Evolutionary conservation across 2,888 invertebrate species (phyloP).

Genomic region (Volucella bombylans): DNA sequence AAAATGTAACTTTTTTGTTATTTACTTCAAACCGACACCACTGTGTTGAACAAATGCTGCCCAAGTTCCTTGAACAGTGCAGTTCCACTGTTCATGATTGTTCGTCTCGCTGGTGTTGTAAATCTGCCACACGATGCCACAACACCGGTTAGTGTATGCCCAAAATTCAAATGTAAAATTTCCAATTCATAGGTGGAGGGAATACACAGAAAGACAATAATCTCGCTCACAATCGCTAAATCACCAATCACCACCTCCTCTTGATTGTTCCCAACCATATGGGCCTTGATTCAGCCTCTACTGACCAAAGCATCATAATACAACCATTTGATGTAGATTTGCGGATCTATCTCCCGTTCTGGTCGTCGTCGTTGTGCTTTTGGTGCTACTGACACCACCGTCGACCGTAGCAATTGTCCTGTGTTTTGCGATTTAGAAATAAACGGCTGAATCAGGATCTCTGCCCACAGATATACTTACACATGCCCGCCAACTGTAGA

Average conservation of each 20-base stretch:
- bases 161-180: conserved; percentile 60
- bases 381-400: conserved; percentile 1
- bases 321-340: conserved; percentile 74
- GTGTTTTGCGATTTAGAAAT: conserved; percentile 62
- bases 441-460: conserved; percentile 47
- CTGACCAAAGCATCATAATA: conserved; percentile 68
- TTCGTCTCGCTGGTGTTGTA: conserved; percentile 63
- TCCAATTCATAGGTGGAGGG: conserved; percentile 22
- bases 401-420: conserved; percentile 55
- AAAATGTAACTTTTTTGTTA: no score
- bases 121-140: conserved; percentile 62
- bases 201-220: conserved; percentile 56
- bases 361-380: background rate
- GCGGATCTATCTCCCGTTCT: conserved; percentile 65
- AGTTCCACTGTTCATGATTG: conserved; percentile 45
- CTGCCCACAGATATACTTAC: background rate
- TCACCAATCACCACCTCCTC: conserved; percentile 71
- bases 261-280: conserved; percentile 49
- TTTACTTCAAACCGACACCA: no score
- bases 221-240: conserved; percentile 67
- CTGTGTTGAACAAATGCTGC: background rate
- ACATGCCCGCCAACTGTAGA: background rate
- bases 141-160: conserved; percentile 46
- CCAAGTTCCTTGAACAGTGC: background rate
- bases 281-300: conserved; percentile 3